These are phyloP conservation scores for Colletes gigas DNA, from an alignment of 1,140 invertebrate genomes.

Conservation along the genomic window DNA sequence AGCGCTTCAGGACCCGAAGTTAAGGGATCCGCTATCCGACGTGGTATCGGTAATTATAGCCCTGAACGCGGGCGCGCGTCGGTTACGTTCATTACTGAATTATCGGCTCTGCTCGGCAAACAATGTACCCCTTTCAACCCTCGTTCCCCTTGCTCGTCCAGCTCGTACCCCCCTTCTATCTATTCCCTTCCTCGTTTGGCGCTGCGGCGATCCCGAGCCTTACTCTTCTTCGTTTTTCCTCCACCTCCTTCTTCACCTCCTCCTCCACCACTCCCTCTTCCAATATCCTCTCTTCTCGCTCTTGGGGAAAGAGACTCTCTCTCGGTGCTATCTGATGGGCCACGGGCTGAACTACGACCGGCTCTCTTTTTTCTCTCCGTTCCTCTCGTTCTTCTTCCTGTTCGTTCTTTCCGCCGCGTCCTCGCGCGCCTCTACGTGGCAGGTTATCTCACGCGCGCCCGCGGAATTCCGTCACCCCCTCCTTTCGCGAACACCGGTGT, in stretches of 20 bases:
- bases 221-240: constrained; percentile 26
- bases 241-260: background rate
- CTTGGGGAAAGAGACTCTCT: constrained; percentile 39
- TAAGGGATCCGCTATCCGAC: constrained; percentile 80
- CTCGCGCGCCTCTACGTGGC: background rate
- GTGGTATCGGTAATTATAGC: constrained; percentile 81
- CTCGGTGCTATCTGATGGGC: constrained; percentile 67
- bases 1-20: constrained; percentile 72
- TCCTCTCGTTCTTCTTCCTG: constrained; percentile 35
- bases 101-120: constrained; percentile 79
- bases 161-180: constrained; percentile 40
- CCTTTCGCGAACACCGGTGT: background rate
- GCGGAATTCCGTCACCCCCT: constrained; percentile 22
- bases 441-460: constrained; percentile 46
- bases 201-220: constrained; percentile 10
- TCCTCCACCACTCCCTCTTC: background rate
- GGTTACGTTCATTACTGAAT: constrained; percentile 81
- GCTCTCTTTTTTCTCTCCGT: constrained; percentile 40
- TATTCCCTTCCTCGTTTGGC: constrained; percentile 18
- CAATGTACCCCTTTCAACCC: constrained; percentile 75
- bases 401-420: constrained; percentile 19
- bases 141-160: constrained; percentile 35
- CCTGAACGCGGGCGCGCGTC: constrained; percentile 78
- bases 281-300: constrained; percentile 38
- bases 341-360: constrained; percentile 70